Conservation (phyloP, 2,888 invertebrate species). For the Xylota segnis region DNA sequence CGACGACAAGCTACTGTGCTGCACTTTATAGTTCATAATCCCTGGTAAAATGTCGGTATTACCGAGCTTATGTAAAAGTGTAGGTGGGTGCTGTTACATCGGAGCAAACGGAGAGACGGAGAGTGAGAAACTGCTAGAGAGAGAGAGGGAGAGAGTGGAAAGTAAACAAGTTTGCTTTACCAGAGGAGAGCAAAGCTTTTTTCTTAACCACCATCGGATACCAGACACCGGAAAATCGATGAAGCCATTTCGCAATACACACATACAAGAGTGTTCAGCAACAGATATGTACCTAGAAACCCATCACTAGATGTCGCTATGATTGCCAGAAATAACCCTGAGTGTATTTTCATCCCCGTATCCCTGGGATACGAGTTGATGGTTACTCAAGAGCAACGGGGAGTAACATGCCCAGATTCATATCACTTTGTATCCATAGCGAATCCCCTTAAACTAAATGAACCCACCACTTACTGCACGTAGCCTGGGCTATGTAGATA, state of each 20-base stretch:
- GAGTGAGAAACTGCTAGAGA: neutral
- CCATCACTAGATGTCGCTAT: slow-evolving; percentile 58
- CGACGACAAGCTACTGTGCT: neutral
- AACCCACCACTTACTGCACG: slow-evolving; percentile 54
- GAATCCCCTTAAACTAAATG: slow-evolving; percentile 34
- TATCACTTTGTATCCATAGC: slow-evolving; percentile 9
- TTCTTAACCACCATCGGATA: slow-evolving; percentile 26
- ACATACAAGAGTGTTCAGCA: slow-evolving; percentile 19
- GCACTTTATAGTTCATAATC: slow-evolving; percentile 41
- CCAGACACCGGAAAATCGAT: slow-evolving; percentile 75
- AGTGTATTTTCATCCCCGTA: slow-evolving; percentile 28
- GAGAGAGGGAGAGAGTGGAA: neutral
- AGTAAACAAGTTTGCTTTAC: slow-evolving; percentile 1
- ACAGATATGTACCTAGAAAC: slow-evolving; percentile 23
- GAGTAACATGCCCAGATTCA: slow-evolving; percentile 28
- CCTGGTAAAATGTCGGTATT: slow-evolving; percentile 45
- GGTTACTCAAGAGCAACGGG: neutral
- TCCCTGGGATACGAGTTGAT: slow-evolving; percentile 40
- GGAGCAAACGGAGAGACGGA: neutral
- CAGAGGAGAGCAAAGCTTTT: slow-evolving; percentile 48
- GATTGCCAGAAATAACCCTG: slow-evolving; percentile 14
- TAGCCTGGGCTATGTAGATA: slow-evolving; percentile 3
- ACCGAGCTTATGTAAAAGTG: slow-evolving; percentile 45
- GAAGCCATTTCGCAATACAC: slow-evolving; percentile 45
- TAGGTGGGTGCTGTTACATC: slow-evolving; percentile 1